Percentiles rank a stretch among this genome's conserved stretches.
Conservation (phyloP, 2,797 vertebrate genomes). For the Gadopsis bispinosus region DNA sequence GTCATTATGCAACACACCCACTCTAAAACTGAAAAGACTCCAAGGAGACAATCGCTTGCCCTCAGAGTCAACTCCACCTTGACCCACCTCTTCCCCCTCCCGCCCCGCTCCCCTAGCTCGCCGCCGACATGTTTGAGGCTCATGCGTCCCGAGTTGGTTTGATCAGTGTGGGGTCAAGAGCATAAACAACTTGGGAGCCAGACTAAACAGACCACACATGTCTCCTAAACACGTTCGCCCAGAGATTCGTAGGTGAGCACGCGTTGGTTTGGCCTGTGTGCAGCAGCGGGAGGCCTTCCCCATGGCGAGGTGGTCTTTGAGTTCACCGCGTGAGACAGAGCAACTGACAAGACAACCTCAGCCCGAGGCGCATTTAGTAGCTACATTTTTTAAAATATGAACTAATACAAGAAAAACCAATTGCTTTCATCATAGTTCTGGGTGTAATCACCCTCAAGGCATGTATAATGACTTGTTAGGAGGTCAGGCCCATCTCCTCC, state of each 20-base stretch:
- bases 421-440: background rate
- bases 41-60: conserved; percentile 45
- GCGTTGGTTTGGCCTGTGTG: conserved; percentile 20
- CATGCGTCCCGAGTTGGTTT: conserved; percentile 19
- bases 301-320: background rate
- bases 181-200: conserved; percentile 71
- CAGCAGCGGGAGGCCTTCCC: conserved; percentile 29
- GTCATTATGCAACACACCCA: conserved; percentile 50
- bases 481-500: background rate
- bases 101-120: background rate
- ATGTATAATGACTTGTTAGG: background rate
- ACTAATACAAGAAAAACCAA: background rate
- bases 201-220: conserved; percentile 87
- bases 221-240: conserved; percentile 64
- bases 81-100: conserved; percentile 43
- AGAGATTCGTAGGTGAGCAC: conserved; percentile 60
- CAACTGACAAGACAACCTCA: background rate
- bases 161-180: conserved; percentile 57
- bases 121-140: conserved; percentile 36
- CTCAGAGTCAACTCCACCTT: conserved; percentile 67
- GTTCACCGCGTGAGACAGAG: background rate
- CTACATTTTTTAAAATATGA: conserved; percentile 3
- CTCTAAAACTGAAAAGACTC: conserved; percentile 40
- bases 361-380: background rate
- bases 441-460: conserved; percentile 4